Conservation (phyloP, 1,140 invertebrate genomes). For the Bombus terrestris region DNA sequence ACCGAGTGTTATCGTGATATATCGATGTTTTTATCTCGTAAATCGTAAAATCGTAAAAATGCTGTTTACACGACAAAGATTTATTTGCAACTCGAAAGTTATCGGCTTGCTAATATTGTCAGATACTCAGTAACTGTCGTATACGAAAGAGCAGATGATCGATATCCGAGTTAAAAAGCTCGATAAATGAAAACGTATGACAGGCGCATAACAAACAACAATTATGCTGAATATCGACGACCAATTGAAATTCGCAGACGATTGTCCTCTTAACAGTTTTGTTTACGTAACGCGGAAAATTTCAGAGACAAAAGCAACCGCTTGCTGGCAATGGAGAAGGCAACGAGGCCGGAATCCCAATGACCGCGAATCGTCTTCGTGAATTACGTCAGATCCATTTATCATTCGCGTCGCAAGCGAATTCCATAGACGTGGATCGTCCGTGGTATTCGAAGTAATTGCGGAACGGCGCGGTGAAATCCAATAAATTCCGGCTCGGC, state of each 20-base stretch:
- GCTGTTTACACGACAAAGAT: too few relatives aligned
- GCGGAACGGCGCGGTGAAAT: neutral
- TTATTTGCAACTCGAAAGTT: too few relatives aligned
- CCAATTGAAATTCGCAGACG: neutral
- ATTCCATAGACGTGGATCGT: conserved; percentile 14
- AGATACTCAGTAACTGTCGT: too few relatives aligned
- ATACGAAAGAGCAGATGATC: too few relatives aligned
- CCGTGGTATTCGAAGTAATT: conserved; percentile 38
- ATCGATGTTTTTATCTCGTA: too few relatives aligned
- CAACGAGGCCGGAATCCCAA: conserved; percentile 32
- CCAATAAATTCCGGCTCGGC: conserved; percentile 9
- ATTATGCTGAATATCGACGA: neutral
- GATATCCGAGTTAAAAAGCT: neutral
- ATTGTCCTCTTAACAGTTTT: neutral
- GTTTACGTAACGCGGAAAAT: conserved; percentile 23
- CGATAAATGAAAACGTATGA: neutral
- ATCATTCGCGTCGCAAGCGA: conserved; percentile 33
- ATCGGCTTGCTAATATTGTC: too few relatives aligned
- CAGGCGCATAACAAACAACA: neutral
- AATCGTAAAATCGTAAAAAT: too few relatives aligned
- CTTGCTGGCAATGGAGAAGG: too few relatives aligned
- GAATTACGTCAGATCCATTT: conserved; percentile 49
- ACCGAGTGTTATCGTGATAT: too few relatives aligned
- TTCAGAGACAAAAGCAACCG: conserved; percentile 13
- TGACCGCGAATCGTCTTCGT: conserved; percentile 18